phyloP scores from a whole-genome alignment of 2,888 invertebrate species.

The Andrena dorsata region DNA sequence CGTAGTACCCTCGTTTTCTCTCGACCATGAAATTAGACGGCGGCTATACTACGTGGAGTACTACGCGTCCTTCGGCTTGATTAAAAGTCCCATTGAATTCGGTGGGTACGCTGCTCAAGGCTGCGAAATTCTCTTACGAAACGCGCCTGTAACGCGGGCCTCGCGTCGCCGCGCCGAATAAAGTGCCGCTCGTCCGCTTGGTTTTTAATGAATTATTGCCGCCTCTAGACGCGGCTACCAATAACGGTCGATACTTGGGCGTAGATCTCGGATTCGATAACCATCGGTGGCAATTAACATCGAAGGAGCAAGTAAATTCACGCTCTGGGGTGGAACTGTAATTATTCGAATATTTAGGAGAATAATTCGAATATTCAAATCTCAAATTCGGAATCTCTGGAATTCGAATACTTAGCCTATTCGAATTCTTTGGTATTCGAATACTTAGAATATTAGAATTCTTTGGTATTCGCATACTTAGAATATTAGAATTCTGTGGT shows the following conservation, averaged over 20 bases:
- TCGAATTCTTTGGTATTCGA: no score
- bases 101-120: slow-evolving; percentile 52
- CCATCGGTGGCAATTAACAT: neutral
- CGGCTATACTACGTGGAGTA: slow-evolving; percentile 74
- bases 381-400: no score
- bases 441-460: no score
- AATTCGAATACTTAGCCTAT: no score
- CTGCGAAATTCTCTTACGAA: slow-evolving; percentile 51
- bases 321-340: no score
- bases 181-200: neutral
- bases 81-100: slow-evolving; percentile 70
- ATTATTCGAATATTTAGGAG: no score
- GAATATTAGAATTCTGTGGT: no score
- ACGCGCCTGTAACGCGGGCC: slow-evolving; percentile 9
- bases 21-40: slow-evolving; percentile 72
- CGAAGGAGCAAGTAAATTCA: neutral
- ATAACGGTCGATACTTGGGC: neutral
- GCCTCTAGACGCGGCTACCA: neutral
- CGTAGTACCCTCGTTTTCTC: slow-evolving; percentile 73
- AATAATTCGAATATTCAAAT: no score
- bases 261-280: neutral
- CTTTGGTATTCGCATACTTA: no score
- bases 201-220: slow-evolving; percentile 3
- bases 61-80: slow-evolving; percentile 73
- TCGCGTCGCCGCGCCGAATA: slow-evolving; percentile 31